These are phyloP conservation scores for Acrobeloides nanus DNA, from an alignment of 2,888 invertebrate species.

Conservation along the genomic window DNA sequence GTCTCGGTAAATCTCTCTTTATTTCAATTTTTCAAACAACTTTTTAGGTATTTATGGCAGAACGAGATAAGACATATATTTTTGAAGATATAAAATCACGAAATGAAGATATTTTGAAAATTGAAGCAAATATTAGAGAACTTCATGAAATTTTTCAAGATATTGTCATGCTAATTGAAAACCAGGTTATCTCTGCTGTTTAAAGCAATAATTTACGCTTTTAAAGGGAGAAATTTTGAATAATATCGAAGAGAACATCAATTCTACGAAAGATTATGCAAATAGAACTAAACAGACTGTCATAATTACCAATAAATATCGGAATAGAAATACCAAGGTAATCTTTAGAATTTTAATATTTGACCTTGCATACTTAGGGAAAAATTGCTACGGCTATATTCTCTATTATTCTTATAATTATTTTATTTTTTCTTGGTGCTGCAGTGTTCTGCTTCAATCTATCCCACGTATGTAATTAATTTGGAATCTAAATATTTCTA, in stretches of 20 bases:
- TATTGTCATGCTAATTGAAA: conserved; percentile 30
- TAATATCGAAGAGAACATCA: conserved; percentile 25
- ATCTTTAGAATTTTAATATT: too few relatives aligned
- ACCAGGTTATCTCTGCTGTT: conserved; percentile 19
- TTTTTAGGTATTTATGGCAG: conserved; percentile 29
- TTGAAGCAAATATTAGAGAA: conserved; percentile 31
- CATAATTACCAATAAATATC: conserved; percentile 20
- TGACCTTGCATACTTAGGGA: too few relatives aligned
- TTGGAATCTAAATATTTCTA: too few relatives aligned
- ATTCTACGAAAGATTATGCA: conserved; percentile 24
- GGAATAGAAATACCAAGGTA: conserved; percentile 28
- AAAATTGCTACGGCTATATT: conserved; percentile 22
- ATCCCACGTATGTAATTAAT: conserved; percentile 25
- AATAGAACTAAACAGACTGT: conserved; percentile 21
- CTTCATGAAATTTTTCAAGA: conserved; percentile 38
- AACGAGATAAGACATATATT: conserved; percentile 28
- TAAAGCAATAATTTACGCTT: too few relatives aligned
- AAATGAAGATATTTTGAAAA: conserved; percentile 27
- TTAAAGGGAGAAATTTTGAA: conserved; percentile 29
- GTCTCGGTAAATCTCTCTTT: conserved; percentile 15
- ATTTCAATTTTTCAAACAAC: too few relatives aligned
- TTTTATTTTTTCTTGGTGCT: conserved; percentile 20
- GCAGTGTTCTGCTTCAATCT: conserved; percentile 29
- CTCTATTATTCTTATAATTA: conserved; percentile 15
- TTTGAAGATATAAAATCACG: conserved; percentile 35